A percentile compares a stretch with the other conserved stretches of the same genome.
phyloP scores from a whole-genome alignment of 2,113 vertebrate species.

The Mus pahari region DNA sequence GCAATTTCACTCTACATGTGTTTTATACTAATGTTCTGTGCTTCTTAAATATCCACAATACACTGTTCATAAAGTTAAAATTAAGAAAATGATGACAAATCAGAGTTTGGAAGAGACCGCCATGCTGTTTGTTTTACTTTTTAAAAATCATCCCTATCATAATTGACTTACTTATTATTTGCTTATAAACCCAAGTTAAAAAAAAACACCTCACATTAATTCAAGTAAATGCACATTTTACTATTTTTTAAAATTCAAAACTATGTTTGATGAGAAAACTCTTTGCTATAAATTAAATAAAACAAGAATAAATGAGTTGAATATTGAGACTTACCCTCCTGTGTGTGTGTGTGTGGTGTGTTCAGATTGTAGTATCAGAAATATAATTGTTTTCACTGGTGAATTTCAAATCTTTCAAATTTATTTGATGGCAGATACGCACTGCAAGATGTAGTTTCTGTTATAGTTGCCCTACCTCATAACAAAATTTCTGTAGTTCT shows the following conservation, averaged over 20 bases:
- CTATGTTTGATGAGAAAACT: constrained; percentile 20
- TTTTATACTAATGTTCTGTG: neutral
- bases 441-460: neutral
- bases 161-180: constrained; percentile 11
- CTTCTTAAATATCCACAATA: neutral
- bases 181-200: neutral
- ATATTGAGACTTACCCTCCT: neutral
- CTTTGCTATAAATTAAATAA: neutral
- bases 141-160: neutral
- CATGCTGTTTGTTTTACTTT: neutral
- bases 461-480: neutral
- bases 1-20: neutral
- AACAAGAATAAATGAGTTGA: neutral
- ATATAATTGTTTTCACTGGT: neutral
- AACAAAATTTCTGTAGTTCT: neutral
- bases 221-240: neutral
- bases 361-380: neutral
- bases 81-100: neutral
- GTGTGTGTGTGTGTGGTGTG: neutral
- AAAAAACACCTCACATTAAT: neutral
- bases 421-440: neutral
- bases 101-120: neutral
- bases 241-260: neutral
- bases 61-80: neutral
- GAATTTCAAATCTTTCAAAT: neutral